Evolutionary conservation across 2,113 vertebrate genomes (phyloP).

Genomic region (Protobothrops mucrosquamatus): DNA sequence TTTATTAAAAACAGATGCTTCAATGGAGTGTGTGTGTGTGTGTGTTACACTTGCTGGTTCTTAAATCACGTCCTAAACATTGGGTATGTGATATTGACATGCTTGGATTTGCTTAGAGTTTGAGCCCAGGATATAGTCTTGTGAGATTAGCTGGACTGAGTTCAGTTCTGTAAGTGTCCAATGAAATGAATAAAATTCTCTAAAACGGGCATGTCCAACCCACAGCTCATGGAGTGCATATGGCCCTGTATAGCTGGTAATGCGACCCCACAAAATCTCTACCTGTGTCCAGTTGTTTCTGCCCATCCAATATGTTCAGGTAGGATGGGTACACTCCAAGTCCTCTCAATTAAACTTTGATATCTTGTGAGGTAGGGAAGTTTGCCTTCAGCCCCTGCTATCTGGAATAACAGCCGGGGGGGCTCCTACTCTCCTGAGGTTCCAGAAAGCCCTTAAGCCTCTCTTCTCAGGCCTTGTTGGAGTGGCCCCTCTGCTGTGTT

Average conservation of each 20-base stretch:
- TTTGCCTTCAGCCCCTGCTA: not conserved
- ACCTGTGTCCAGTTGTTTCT: too few relatives aligned
- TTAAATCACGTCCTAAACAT: too few relatives aligned
- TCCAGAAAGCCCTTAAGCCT: not conserved
- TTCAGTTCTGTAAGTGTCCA: not conserved
- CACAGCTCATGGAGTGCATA: too few relatives aligned
- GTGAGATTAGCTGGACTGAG: not conserved
- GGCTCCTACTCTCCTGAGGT: not conserved
- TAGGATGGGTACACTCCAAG: too few relatives aligned
- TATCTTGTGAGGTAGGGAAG: not conserved
- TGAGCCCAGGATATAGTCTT: not conserved
- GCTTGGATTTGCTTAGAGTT: not conserved
- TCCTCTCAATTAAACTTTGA: too few relatives aligned
- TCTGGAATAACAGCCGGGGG: not conserved
- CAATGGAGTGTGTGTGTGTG: not conserved
- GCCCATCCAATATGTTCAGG: too few relatives aligned
- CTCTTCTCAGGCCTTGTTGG: too few relatives aligned
- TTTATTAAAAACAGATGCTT: slow-evolving; percentile 11
- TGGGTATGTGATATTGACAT: not conserved
- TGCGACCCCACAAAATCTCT: too few relatives aligned
- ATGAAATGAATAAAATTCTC: not conserved
- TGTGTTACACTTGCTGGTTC: not conserved
- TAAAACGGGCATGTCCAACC: too few relatives aligned
- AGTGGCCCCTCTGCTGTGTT: not conserved
- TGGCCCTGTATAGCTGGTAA: too few relatives aligned